Conservation (phyloP, 2,888 invertebrate species). For the Hyposoter didymator region DNA sequence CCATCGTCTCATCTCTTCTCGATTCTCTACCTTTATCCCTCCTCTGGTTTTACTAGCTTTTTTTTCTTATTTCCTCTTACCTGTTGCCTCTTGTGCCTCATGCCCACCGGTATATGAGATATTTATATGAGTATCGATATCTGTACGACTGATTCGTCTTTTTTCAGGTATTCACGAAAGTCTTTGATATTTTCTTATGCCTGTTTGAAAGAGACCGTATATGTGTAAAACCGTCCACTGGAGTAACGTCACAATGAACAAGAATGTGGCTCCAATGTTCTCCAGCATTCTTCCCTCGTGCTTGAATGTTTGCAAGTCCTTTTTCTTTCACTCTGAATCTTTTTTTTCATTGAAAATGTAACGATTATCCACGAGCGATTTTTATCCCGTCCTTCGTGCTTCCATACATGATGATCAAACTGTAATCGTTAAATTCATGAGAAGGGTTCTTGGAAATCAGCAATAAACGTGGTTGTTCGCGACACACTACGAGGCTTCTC, state of each 20-base stretch:
- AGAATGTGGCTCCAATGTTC: background rate
- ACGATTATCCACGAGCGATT: background rate
- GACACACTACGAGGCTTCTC: background rate
- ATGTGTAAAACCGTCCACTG: background rate
- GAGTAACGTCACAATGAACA: background rate
- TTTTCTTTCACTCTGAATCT: background rate
- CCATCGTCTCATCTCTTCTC: constrained; percentile 77
- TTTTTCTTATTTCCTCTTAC: constrained; percentile 64
- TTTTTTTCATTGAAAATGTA: background rate
- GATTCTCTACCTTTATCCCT: constrained; percentile 60
- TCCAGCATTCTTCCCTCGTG: background rate
- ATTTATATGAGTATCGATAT: background rate
- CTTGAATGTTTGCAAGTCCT: background rate
- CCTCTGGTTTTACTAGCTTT: constrained; percentile 53
- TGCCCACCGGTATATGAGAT: constrained; percentile 45
- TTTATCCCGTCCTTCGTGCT: background rate
- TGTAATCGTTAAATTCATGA: background rate
- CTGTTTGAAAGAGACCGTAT: constrained; percentile 23
- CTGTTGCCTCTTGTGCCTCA: constrained; percentile 50
- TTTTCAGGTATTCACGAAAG: constrained; percentile 39
- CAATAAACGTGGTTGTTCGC: background rate
- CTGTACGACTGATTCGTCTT: constrained; percentile 37
- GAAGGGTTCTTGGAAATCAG: background rate
- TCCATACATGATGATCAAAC: background rate
- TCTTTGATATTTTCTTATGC: constrained; percentile 48